Evolutionary conservation across 2,797 vertebrate genomes (phyloP), one percentile per base, ranked within the genome.

Genomic region (Hippopotamyrus pictus): DNA sequence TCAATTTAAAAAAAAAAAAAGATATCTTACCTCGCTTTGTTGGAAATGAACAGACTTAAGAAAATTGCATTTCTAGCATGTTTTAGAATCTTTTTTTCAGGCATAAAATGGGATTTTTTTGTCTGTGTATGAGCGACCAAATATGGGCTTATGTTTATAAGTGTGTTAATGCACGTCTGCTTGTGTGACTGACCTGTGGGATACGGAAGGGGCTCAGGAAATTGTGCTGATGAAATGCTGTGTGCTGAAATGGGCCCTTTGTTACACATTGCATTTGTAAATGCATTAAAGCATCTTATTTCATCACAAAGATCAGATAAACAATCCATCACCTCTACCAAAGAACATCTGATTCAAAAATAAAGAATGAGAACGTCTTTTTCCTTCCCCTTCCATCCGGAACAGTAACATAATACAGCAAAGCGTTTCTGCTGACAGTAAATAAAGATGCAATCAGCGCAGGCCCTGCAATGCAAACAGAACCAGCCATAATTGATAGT

Each of bases 401-500:
- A 8, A 65, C 29, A 86, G 88, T 46, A 54, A 90, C 88, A 90
- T 88, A 69, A 92, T 89, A 82, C 25, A 59, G 82, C 54, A 86
- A 89, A 89, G 90, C 89, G 91, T 93, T 90, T 92, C 89, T 90
- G 88, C 69, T 37, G 7, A 88, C 54, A 91, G 90, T 92, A 92
- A 93, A 93, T 92, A 92, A 90, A 87, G 82, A 90, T 90, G 90
- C 90, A 94, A 92, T 94, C 92, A 90, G 89, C 3, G 11, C 89
- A 90, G 90, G 89, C 48, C 57, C 90, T 53, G 57, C 89, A 90
- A 92, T 90, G 91, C 69, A 90, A 88, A 88, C 41, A 83, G 76
- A 46, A 88, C 22, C 14, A 2, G 53, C 84, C 4, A 11, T 91
- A 91, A 92, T 88, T 79, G 83, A 92, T 41, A 54, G 90, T 88